Evolutionary conservation across 2,888 invertebrate genomes (phyloP), one percentile per base, ranked within the genome.

Genomic region (Idaea biselata): DNA sequence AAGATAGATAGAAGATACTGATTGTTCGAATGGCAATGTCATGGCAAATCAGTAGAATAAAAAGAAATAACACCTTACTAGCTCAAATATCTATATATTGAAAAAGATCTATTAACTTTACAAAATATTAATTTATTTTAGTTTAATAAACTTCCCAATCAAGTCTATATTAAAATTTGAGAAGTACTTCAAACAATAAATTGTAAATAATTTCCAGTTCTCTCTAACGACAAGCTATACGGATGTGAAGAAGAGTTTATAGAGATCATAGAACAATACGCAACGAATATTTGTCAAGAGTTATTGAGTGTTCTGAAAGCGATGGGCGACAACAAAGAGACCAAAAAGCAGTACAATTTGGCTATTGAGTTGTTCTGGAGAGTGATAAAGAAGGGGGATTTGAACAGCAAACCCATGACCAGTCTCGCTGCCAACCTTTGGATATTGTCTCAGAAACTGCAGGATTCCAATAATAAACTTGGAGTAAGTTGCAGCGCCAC

Each of bases 201-300:
- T 1, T 44, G 11, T 7, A 11, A 18, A 6, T 68, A 67, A 72
- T 74, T 90, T 91, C 77, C 73, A 95, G 97, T 99, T 67, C 96
- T 98, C 78, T 98, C 98, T 3, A 99, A 99, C 82, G 98, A 99
- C 85, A 94, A 96, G 63, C 89, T 99, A 55, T 99, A 99, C 81
- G 98, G 98, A 7, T 95, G 96, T 14, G 98, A 98, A 88, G 94
- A 95, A 16, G 97, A 97, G 86, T 99, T 97, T 82, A 90, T 98
- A 60, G 89, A 92, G 2, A 97, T 97, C 84, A 93, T 98, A 1
- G 95, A 97, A 76, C 95, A 94, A 78, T 95, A 97, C 80, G 95
- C 96, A 68, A 94, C 95, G 0, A 94, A 96, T 69, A 93, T 98
- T 61, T 92, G 98, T 54, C 96, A 96, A 72, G 96, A 97, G 84